These are phyloP conservation scores for Siphlonurus alternatus DNA, from an alignment of 2,888 invertebrate genomes.

Conservation along the genomic window DNA sequence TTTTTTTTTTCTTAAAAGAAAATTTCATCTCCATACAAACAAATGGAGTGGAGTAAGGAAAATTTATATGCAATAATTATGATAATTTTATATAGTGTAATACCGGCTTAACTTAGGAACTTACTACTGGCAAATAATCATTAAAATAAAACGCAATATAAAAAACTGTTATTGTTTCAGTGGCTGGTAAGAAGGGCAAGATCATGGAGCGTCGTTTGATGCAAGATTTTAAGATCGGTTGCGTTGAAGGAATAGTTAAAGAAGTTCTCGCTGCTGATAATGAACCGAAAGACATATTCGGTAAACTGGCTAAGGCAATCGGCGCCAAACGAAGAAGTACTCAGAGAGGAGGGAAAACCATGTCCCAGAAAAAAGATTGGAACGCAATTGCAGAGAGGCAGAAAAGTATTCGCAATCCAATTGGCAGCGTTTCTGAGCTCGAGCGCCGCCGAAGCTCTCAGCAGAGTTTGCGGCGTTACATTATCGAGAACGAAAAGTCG, in stretches of 20 bases:
- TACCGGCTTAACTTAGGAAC: too few relatives aligned
- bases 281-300: slow-evolving; percentile 61
- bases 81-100: too few relatives aligned
- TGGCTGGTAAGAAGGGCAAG: slow-evolving; percentile 67
- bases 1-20: too few relatives aligned
- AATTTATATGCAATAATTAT: too few relatives aligned
- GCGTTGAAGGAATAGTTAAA: slow-evolving; percentile 64
- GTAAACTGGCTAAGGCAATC: slow-evolving; percentile 65
- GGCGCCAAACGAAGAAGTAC: slow-evolving; percentile 42
- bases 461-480: slow-evolving; percentile 52
- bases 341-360: slow-evolving; percentile 26
- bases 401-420: slow-evolving; percentile 52
- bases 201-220: slow-evolving; percentile 71
- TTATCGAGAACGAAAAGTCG: slow-evolving; percentile 48
- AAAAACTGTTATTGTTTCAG: too few relatives aligned
- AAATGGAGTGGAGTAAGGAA: too few relatives aligned
- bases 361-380: slow-evolving; percentile 48
- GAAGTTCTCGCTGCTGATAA: slow-evolving; percentile 49
- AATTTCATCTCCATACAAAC: too few relatives aligned
- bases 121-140: too few relatives aligned
- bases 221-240: slow-evolving; percentile 84
- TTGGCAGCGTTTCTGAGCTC: slow-evolving; percentile 56
- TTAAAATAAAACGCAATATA: too few relatives aligned
- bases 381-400: slow-evolving; percentile 62
- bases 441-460: slow-evolving; percentile 42